A percentile compares a stretch with the other conserved stretches of the same genome.
These are phyloP conservation scores for Dolomedes plantarius DNA, from an alignment of 2,888 invertebrate species.

Conservation along the genomic window DNA sequence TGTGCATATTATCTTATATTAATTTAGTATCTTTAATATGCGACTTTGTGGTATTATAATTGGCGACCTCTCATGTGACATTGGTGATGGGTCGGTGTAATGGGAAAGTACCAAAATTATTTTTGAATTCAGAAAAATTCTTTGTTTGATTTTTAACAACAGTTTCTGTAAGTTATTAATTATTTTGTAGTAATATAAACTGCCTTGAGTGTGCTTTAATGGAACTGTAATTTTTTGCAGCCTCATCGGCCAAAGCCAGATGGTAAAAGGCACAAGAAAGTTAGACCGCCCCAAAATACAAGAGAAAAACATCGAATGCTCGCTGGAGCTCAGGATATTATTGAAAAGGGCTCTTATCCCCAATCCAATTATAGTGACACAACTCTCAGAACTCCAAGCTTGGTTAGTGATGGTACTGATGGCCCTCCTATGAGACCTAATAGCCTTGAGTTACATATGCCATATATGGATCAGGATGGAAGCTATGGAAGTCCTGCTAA, in stretches of 20 bases:
- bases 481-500: conserved; percentile 65
- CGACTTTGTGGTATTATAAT: too few relatives aligned
- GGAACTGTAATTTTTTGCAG: too few relatives aligned
- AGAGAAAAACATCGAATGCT: conserved; percentile 88
- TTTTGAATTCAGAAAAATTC: too few relatives aligned
- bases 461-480: conserved; percentile 73
- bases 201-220: too few relatives aligned
- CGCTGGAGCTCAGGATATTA: conserved; percentile 72
- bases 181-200: too few relatives aligned
- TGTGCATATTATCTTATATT: too few relatives aligned
- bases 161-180: too few relatives aligned
- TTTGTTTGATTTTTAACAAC: too few relatives aligned
- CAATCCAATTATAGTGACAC: conserved; percentile 66
- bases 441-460: conserved; percentile 88
- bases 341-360: conserved; percentile 71
- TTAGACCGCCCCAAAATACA: conserved; percentile 91
- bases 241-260: conserved; percentile 65
- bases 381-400: conserved; percentile 47
- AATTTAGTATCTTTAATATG: too few relatives aligned
- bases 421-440: conserved; percentile 86
- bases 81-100: too few relatives aligned
- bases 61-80: too few relatives aligned
- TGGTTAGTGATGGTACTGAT: conserved; percentile 74
- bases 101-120: too few relatives aligned
- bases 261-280: conserved; percentile 83